Percentiles rank a stretch among this genome's conserved stretches.
phyloP scores from a whole-genome alignment of 1,140 invertebrate genomes.

The Brachionus plicatilis region DNA sequence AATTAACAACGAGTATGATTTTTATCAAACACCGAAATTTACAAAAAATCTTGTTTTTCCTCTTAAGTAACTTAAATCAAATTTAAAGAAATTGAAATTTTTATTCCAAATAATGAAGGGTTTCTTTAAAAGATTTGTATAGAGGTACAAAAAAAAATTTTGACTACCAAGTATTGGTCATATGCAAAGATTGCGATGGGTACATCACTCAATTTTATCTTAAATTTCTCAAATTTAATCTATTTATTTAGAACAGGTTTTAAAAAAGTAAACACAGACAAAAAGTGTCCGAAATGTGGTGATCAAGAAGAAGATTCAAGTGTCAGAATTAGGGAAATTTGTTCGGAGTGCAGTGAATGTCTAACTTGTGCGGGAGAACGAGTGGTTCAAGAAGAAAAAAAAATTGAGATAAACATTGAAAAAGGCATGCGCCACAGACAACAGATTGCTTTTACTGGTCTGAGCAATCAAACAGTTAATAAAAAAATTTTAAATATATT shows the following conservation, averaged over 20 bases:
- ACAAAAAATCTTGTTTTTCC: conserved; percentile 25
- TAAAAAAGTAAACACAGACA: neutral
- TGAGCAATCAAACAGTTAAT: neutral
- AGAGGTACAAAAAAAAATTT: neutral
- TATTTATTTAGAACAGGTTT: neutral
- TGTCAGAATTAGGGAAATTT: neutral
- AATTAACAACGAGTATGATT: neutral
- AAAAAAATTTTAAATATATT: neutral
- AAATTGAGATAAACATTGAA: neutral
- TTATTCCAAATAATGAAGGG: neutral
- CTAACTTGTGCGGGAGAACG: neutral
- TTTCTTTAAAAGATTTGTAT: conserved; percentile 11
- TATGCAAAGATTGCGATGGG: conserved; percentile 3
- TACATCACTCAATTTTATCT: neutral
- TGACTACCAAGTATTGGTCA: neutral
- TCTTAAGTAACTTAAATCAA: neutral
- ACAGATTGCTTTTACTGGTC: neutral
- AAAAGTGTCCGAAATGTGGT: neutral
- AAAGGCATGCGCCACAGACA: neutral
- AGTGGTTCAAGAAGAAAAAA: neutral
- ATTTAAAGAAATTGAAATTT: too few species aligned
- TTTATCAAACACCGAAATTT: neutral
- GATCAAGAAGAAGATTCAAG: neutral
- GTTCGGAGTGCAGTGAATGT: neutral
- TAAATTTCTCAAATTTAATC: neutral